Base-by-base conservation (phyloP, 2,113 vertebrate species). In the Cromileptes altivelis region DNA sequence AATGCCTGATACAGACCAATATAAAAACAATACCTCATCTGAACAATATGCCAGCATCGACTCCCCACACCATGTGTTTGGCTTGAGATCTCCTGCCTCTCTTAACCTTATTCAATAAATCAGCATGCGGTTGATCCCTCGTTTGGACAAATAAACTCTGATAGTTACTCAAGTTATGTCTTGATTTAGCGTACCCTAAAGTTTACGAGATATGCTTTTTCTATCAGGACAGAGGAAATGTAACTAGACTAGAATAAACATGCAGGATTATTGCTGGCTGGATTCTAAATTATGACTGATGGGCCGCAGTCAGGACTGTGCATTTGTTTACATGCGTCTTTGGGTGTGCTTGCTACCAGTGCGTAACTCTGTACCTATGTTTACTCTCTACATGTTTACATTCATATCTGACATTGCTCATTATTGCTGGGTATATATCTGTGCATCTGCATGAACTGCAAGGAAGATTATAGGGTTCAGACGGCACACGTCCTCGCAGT, bases 21-120 rank as follows among this genome's bases (percentile, higher is more conserved):
- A 87, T 70, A 85, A 90, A 91, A 91, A 85, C 85, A 90, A 89
- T 92, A 89, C 85, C 84, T 92, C 89, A 93, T 90, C 85, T 40
- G 69, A 75, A 69, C 81, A 49, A 76, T 49, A 75, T 84, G 83
- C 88, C 92, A 88, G 62, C 74, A 57, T 33, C 0, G 62, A 62
- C 71, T 83, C 84, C 69, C 75, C 33, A 2, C 75, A 52, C 88
- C 90, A 93, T 91, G 78, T 93, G 88, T 93, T 91, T 91, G 91
- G 90, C 88, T 81, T 47, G 1, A 33, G 57, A 82, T 78, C 62
- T 50, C 37, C 11, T 7, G 74, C 60, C 56, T 83, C 79, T 78
- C 49, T 77, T 79, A 72, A 73, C 62, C 58, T 67, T 49, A 58
- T 76, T 85, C 68, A 82, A 79, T 84, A 85, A 92, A 88, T 88